Base-by-base conservation (phyloP, 2,113 vertebrate genomes). In the Chroicocephalus ridibundus region DNA sequence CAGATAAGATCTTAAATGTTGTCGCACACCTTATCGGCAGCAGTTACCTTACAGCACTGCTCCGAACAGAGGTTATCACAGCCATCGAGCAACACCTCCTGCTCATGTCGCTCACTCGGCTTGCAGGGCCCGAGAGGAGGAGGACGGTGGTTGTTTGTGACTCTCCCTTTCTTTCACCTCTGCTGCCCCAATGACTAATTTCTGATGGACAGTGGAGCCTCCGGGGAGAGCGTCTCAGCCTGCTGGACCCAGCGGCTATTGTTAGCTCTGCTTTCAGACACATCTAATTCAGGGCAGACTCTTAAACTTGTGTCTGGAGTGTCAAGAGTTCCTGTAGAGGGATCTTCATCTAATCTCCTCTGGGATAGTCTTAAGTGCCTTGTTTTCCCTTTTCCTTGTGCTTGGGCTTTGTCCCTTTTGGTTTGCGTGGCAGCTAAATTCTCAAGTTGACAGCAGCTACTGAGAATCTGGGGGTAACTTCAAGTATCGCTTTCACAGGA, bases 311-410 rank as follows among this genome's bases (percentile, higher is more conserved):
- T 0, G 2, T 47, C 66, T 93, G 74, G 62, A 82, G 75, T 70
- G 66, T 82, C 70, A 89, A 93, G 91, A 76, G 96, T 46, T 95
- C 78, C 65, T 82, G 65, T 51, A 80, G 62, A 64, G 68, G 70
- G 58, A 85, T 95, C 86, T 80, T 94, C 62, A 20, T 57, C 75
- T 97, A 92, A 97, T 96, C 93, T 95, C 91, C 75, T 78, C 81
- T 47, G 81, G 81, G 84, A 82, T 17, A 66, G 52, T 24, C 62
- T 86, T 66, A 93, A 95, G 86, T 91, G 70, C 76, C 71, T 89
- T 74, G 62, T 95, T 96, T 95, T 94, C 77, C 60, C 51, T 94
- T 66, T 92, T 82, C 5, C 44, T 91, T 49, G 52, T 72, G 77
- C 77, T 36, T 36, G 12, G 40, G 61, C 74, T 92, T 94, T 94